These are phyloP conservation scores for Morpho deidamia DNA, from an alignment of 2,888 invertebrate genomes.

Conservation along the genomic window DNA sequence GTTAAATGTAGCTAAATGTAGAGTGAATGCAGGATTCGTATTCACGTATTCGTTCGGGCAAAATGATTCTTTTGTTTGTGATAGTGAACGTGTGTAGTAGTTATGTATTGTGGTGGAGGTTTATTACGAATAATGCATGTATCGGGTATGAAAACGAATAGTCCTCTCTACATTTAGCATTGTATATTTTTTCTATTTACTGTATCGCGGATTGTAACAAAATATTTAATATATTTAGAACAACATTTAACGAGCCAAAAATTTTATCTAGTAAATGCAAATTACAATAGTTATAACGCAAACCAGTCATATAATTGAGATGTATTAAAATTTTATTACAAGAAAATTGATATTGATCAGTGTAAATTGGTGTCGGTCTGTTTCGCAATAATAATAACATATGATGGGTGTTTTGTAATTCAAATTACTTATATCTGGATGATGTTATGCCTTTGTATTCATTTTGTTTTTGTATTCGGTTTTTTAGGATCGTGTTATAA, in stretches of 20 bases:
- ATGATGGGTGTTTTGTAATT: slow-evolving; percentile 17
- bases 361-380: slow-evolving; percentile 17
- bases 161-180: too few relatives aligned
- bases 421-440: slow-evolving; percentile 9
- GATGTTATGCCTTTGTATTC: slow-evolving; percentile 2
- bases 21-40: too few relatives aligned
- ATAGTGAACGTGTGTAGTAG: too few relatives aligned
- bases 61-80: too few relatives aligned
- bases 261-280: not conserved
- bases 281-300: slow-evolving; percentile 1
- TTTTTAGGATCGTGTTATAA: not conserved
- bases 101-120: too few relatives aligned
- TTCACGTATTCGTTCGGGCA: too few relatives aligned
- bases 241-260: not conserved
- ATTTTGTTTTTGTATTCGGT: slow-evolving; percentile 1
- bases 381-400: slow-evolving; percentile 22
- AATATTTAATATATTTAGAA: too few relatives aligned
- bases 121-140: too few relatives aligned
- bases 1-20: too few relatives aligned
- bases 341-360: slow-evolving; percentile 25
- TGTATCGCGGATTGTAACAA: too few relatives aligned
- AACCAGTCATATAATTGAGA: not conserved
- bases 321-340: slow-evolving; percentile 18
- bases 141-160: too few relatives aligned
- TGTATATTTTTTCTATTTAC: too few relatives aligned